These are phyloP conservation scores for Pegoplata infirma DNA, from an alignment of 2,888 invertebrate species.

Conservation along the genomic window DNA sequence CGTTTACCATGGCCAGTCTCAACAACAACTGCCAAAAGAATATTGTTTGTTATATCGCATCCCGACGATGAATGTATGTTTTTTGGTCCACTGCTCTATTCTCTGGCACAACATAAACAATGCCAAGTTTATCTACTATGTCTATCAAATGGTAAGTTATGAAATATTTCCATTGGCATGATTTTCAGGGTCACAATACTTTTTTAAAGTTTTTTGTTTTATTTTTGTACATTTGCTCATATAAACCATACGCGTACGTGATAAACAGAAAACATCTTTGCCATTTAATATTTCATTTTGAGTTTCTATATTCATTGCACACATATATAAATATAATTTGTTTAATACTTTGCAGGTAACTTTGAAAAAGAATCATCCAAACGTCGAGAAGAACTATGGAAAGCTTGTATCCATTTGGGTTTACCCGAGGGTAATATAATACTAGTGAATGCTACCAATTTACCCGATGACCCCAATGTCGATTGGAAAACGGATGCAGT, in stretches of 20 bases:
- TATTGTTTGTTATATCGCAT: conserved; percentile 93
- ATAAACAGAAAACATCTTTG: no score
- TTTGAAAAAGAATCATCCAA: conserved; percentile 82
- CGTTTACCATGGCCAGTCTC: conserved; percentile 79
- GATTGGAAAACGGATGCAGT: conserved; percentile 86
- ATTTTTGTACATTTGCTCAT: no score
- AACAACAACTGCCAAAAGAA: conserved; percentile 77
- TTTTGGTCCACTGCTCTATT: conserved; percentile 93
- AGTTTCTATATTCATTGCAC: no score
- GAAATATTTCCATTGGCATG: background rate
- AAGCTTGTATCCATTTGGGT: conserved; percentile 88
- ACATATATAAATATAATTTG: no score
- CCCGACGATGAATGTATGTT: conserved; percentile 99
- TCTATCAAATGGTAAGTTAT: conserved; percentile 86
- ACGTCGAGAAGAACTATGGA: conserved; percentile 89
- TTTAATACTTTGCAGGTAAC: conserved; percentile 82
- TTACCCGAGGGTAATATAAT: conserved; percentile 88
- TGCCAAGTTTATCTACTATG: conserved; percentile 89
- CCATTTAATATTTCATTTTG: no score
- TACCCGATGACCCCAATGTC: conserved; percentile 87
- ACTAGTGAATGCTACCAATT: conserved; percentile 83
- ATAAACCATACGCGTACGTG: no score
- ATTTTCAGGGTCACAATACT: background rate
- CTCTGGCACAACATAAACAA: conserved; percentile 82
- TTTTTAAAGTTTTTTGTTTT: background rate